phyloP scores from a whole-genome alignment of 1,140 invertebrate genomes.

The Littorina saxatilis region DNA sequence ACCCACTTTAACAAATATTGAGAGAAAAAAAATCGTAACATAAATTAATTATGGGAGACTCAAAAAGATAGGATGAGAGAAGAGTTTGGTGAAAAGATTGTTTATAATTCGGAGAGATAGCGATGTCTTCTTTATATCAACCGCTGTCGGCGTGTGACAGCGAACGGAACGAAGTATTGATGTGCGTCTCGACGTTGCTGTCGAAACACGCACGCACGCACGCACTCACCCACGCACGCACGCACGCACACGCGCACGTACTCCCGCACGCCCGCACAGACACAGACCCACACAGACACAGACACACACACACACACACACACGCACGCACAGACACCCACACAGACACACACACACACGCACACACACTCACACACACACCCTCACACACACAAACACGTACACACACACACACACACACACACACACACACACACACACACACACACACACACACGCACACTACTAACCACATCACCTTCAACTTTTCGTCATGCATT shows the following conservation, averaged over 20 bases:
- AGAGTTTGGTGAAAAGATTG: not conserved
- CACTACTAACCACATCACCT: not conserved
- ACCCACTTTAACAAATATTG: too few species aligned
- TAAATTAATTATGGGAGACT: too few species aligned
- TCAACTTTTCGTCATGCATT: too few species aligned
- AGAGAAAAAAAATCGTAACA: too few species aligned
- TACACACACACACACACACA: not conserved
- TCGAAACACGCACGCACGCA: not conserved
- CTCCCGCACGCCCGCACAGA: not conserved
- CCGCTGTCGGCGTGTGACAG: too few species aligned
- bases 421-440: not conserved
- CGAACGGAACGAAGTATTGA: not conserved
- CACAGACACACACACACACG: not conserved
- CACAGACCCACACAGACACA: constrained; percentile 1
- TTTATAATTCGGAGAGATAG: too few species aligned
- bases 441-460: constrained; percentile 6
- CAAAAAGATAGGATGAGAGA: not conserved
- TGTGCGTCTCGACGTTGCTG: not conserved
- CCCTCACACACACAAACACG: not conserved
- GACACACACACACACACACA: not conserved
- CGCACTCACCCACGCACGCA: not conserved
- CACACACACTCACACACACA: not conserved
- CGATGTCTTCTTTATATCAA: too few species aligned
- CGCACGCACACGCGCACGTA: not conserved
- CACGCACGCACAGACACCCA: not conserved